Conservation (phyloP, 2,113 vertebrate species). For the Taurulus bubalis region DNA sequence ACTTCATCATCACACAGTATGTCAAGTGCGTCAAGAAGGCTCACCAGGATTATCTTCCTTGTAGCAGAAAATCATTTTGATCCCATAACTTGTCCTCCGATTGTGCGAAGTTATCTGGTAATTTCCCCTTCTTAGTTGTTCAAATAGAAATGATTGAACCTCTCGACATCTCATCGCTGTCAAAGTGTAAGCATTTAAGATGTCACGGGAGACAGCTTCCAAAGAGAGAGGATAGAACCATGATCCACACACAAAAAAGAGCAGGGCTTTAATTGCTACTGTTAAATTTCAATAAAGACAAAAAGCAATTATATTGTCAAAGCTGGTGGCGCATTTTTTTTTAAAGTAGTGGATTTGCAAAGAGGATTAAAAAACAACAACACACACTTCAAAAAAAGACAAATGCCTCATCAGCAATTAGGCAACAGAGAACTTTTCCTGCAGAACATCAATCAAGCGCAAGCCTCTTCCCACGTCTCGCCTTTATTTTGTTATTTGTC, state of each 20-base stretch:
- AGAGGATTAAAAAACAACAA: background rate
- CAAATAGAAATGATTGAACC: conserved; percentile 1
- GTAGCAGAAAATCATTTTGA: background rate
- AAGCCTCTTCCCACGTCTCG: conserved; percentile 53
- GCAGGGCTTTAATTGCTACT: conserved; percentile 8
- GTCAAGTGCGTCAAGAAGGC: background rate
- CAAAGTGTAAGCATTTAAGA: conserved; percentile 11
- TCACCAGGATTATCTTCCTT: background rate
- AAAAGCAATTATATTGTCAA: conserved; percentile 44
- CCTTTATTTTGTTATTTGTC: conserved; percentile 74
- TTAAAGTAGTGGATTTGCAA: background rate
- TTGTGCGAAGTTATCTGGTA: background rate
- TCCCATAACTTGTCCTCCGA: background rate
- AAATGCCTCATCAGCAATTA: conserved; percentile 40
- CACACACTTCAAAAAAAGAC: background rate
- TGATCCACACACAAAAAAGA: background rate
- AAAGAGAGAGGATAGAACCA: background rate
- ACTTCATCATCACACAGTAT: background rate
- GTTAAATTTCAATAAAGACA: conserved; percentile 2
- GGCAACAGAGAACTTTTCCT: conserved; percentile 37
- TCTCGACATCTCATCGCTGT: conserved; percentile 2
- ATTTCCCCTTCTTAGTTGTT: background rate
- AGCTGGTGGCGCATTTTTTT: conserved; percentile 3
- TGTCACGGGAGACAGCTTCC: conserved; percentile 11
- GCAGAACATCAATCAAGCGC: conserved; percentile 60